Conservation (phyloP, 2,888 invertebrate genomes). For the Polydrusus pterygomalis region DNA sequence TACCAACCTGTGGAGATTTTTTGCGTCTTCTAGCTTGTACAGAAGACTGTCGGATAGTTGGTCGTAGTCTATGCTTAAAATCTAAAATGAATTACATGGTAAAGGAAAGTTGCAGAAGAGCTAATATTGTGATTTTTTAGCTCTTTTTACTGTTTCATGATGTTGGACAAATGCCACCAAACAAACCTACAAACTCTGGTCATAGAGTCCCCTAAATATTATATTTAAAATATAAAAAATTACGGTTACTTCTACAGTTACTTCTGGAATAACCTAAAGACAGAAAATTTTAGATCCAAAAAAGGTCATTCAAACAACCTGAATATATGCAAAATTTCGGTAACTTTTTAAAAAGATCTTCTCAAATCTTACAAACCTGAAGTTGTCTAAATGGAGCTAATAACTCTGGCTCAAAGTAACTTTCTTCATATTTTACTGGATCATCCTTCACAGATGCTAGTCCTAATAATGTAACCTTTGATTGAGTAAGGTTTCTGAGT, state of each 20-base stretch:
- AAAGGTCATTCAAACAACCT: no score
- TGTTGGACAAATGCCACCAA: no score
- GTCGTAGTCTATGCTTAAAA: constrained; percentile 76
- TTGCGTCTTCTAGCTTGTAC: constrained; percentile 64
- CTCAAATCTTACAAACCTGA: constrained; percentile 69
- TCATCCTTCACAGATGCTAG: constrained; percentile 84
- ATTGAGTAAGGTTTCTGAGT: constrained; percentile 70
- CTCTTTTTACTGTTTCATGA: no score
- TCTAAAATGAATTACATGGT: constrained; percentile 64
- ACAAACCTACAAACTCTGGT: no score
- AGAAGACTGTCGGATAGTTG: constrained; percentile 74
- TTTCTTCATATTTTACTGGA: constrained; percentile 78
- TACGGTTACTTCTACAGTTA: no score
- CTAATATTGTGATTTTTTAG: no score
- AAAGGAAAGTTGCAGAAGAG: constrained; percentile 58
- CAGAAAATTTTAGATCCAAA: no score
- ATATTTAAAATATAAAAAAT: no score
- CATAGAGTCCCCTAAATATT: no score
- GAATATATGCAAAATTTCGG: no score
- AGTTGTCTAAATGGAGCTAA: constrained; percentile 77
- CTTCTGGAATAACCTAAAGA: no score
- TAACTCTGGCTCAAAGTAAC: constrained; percentile 75
- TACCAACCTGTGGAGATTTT: constrained; percentile 76
- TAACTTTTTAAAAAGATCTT: no score
- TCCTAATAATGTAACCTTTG: constrained; percentile 78